These are phyloP conservation scores for Periplaneta americana DNA, from an alignment of 1,140 invertebrate genomes.

Conservation along the genomic window DNA sequence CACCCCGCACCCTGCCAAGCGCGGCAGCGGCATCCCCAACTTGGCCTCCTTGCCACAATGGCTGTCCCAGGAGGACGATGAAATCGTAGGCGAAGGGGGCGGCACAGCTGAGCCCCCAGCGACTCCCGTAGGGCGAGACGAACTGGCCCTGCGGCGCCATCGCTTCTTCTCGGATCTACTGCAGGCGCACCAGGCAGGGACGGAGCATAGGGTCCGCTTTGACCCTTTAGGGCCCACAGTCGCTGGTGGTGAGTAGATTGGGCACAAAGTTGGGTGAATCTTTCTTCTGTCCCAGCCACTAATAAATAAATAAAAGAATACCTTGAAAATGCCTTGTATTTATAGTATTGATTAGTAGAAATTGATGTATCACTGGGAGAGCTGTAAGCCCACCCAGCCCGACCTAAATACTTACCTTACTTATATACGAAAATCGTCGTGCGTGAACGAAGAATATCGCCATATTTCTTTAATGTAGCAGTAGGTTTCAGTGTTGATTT, in stretches of 20 bases:
- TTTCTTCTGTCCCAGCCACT: too few species aligned
- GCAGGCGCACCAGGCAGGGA: slow-evolving; percentile 58
- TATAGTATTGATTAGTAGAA: too few species aligned
- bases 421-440: too few species aligned
- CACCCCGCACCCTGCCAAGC: slow-evolving; percentile 31
- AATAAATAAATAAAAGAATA: too few species aligned
- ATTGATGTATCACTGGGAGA: too few species aligned
- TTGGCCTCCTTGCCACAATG: slow-evolving; percentile 30
- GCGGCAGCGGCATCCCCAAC: slow-evolving; percentile 28
- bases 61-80: slow-evolving; percentile 29
- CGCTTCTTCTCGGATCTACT: slow-evolving; percentile 71
- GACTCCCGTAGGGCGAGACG: slow-evolving; percentile 68
- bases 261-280: too few species aligned
- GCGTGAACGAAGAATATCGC: too few species aligned
- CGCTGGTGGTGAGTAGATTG: slow-evolving; percentile 39
- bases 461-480: too few species aligned
- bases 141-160: slow-evolving; percentile 65
- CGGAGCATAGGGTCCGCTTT: slow-evolving; percentile 68
- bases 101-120: slow-evolving; percentile 61
- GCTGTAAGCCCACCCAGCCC: too few species aligned
- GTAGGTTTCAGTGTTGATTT: too few species aligned
- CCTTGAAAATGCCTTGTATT: too few species aligned
- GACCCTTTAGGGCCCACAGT: slow-evolving; percentile 62
- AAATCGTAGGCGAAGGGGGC: slow-evolving; percentile 29
- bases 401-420: too few species aligned